These are phyloP conservation scores for Cebidichthys violaceus DNA, from an alignment of 2,113 vertebrate genomes.

Conservation along the genomic window DNA sequence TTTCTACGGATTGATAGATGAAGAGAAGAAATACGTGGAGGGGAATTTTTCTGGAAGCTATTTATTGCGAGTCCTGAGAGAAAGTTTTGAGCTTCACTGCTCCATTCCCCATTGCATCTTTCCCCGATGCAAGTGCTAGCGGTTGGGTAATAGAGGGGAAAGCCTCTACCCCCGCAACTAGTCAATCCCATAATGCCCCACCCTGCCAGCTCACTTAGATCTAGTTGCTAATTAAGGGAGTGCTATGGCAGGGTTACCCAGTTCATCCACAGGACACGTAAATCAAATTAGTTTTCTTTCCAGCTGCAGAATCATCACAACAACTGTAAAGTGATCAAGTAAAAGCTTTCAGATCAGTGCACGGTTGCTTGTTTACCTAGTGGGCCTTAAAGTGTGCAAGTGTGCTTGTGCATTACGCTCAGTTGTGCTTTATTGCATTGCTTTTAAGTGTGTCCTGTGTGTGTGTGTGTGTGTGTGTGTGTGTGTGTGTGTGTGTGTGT, in stretches of 20 bases:
- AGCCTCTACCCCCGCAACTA: constrained; percentile 17
- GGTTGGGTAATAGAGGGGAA: constrained; percentile 64
- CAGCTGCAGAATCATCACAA: constrained; percentile 12
- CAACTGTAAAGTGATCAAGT: neutral
- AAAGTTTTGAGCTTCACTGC: constrained; percentile 34
- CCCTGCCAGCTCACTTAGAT: constrained; percentile 67
- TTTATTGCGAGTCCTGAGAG: constrained; percentile 14
- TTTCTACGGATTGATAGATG: constrained; percentile 1
- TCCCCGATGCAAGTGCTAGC: constrained; percentile 25
- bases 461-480: neutral
- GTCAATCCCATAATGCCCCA: constrained; percentile 54
- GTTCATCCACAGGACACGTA: constrained; percentile 66
- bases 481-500: neutral
- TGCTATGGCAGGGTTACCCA: constrained; percentile 69
- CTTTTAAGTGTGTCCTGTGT: neutral
- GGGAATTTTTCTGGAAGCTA: constrained; percentile 16
- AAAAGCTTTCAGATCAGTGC: constrained; percentile 19
- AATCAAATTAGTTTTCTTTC: constrained; percentile 58
- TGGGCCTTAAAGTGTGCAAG: neutral
- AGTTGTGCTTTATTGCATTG: neutral
- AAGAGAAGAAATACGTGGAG: neutral
- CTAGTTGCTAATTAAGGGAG: constrained; percentile 77
- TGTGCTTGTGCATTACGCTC: neutral
- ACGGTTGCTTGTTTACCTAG: neutral
- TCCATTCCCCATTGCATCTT: constrained; percentile 28